Conservation (phyloP, 2,888 invertebrate species). For the Bimastos eiseni region DNA sequence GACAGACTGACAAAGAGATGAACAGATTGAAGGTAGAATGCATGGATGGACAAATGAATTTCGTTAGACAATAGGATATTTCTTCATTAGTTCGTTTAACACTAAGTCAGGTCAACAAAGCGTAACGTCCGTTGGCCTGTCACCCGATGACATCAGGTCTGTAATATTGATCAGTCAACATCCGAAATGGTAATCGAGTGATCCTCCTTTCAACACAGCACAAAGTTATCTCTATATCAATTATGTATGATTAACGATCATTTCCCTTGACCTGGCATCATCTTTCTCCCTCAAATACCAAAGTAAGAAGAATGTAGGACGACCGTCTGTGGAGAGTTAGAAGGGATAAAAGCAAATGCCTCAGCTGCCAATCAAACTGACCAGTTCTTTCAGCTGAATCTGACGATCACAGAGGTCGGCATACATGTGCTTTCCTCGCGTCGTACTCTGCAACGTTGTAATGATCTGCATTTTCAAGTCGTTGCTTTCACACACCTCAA, state of each 20-base stretch:
- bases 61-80: too few relatives aligned
- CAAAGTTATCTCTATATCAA: not conserved
- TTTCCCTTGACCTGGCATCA: not conserved
- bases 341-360: not conserved
- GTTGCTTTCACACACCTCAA: slow-evolving; percentile 70
- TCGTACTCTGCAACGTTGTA: slow-evolving; percentile 75
- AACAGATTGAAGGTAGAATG: too few relatives aligned
- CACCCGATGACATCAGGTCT: too few relatives aligned
- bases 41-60: too few relatives aligned
- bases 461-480: slow-evolving; percentile 72
- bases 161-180: not conserved
- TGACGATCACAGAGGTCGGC: slow-evolving; percentile 75
- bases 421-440: slow-evolving; percentile 72
- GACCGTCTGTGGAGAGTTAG: not conserved
- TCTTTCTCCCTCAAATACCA: not conserved
- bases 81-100: too few relatives aligned
- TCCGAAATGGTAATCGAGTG: not conserved
- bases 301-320: not conserved
- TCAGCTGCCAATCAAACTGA: slow-evolving; percentile 53
- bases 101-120: too few relatives aligned
- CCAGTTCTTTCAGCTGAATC: slow-evolving; percentile 74
- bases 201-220: not conserved
- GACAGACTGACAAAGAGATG: too few relatives aligned
- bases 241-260: not conserved
- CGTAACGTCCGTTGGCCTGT: too few relatives aligned